A percentile compares a stretch with the other conserved stretches of the same genome.
These are phyloP conservation scores for Eledona agricola DNA, from an alignment of 2,888 invertebrate species.

Conservation along the genomic window DNA sequence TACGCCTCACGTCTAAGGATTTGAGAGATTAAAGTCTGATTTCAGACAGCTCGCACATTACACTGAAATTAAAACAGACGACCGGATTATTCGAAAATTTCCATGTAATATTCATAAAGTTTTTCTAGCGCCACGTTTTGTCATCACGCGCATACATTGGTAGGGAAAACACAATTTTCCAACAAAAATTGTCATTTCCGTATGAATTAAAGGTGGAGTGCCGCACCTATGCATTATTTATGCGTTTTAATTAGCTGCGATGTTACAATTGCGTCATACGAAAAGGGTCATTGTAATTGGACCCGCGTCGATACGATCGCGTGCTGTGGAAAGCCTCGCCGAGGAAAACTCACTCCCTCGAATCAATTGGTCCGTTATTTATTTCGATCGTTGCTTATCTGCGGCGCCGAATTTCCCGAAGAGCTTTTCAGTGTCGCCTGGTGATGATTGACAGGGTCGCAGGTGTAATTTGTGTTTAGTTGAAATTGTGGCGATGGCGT, in stretches of 20 bases:
- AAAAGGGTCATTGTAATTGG: conserved; percentile 18
- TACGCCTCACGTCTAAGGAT: too few species aligned
- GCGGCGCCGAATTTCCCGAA: too few species aligned
- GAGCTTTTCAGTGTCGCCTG: too few species aligned
- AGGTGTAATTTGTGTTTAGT: too few species aligned
- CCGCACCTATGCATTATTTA: conserved; percentile 1
- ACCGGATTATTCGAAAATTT: conserved; percentile 6
- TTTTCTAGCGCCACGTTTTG: conserved; percentile 8
- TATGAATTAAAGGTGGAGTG: conserved; percentile 1
- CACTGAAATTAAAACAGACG: conserved; percentile 14
- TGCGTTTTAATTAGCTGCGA: conserved; percentile 16
- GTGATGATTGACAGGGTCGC: too few species aligned
- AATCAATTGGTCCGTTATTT: too few species aligned
- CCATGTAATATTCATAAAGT: conserved; percentile 14
- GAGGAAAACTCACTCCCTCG: too few species aligned
- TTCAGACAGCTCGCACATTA: neutral
- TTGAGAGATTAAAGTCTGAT: too few species aligned
- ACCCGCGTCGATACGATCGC: conserved; percentile 19
- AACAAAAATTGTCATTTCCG: neutral
- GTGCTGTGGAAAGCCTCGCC: too few species aligned
- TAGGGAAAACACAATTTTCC: neutral
- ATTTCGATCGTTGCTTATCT: too few species aligned
- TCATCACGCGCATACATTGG: conserved; percentile 5
- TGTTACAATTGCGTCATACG: conserved; percentile 11
- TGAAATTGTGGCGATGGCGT: conserved; percentile 41